Evolutionary conservation across 2,888 invertebrate genomes (phyloP).

Genomic region (Nomada lathburiana): DNA sequence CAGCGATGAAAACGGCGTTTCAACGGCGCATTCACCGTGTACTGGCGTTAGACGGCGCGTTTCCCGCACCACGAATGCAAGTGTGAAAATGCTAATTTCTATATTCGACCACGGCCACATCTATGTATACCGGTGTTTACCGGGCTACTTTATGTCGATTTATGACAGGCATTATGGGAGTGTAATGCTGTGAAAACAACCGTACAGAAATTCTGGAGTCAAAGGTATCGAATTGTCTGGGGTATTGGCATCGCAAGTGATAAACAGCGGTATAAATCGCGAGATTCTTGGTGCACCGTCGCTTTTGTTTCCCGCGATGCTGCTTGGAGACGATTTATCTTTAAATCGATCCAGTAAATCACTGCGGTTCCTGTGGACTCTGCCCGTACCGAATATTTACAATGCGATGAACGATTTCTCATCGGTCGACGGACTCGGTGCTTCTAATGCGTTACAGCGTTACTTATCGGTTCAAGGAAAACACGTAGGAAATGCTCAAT

Average conservation of each 20-base stretch:
- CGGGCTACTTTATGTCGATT: background rate
- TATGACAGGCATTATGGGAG: background rate
- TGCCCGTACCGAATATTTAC: background rate
- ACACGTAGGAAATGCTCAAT: background rate
- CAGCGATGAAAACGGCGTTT: background rate
- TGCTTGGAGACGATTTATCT: background rate
- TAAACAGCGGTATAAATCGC: slow-evolving; percentile 29
- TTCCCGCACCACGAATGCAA: too few relatives aligned
- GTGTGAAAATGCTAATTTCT: too few relatives aligned
- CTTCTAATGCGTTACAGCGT: background rate
- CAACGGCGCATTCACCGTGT: background rate
- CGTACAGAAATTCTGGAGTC: background rate
- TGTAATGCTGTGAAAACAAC: background rate
- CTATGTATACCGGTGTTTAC: background rate
- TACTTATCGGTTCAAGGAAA: background rate
- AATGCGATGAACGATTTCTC: slow-evolving; percentile 16
- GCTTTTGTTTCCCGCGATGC: slow-evolving; percentile 12
- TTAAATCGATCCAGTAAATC: slow-evolving; percentile 23
- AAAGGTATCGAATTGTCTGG: background rate
- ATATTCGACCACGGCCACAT: too few relatives aligned
- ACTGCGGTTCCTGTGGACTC: slow-evolving; percentile 4
- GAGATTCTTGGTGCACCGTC: background rate
- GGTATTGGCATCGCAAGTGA: background rate
- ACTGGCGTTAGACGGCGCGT: background rate
- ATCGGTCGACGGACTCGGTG: background rate